Conservation (phyloP, 2,888 invertebrate genomes). For the Acleris laterana region DNA sequence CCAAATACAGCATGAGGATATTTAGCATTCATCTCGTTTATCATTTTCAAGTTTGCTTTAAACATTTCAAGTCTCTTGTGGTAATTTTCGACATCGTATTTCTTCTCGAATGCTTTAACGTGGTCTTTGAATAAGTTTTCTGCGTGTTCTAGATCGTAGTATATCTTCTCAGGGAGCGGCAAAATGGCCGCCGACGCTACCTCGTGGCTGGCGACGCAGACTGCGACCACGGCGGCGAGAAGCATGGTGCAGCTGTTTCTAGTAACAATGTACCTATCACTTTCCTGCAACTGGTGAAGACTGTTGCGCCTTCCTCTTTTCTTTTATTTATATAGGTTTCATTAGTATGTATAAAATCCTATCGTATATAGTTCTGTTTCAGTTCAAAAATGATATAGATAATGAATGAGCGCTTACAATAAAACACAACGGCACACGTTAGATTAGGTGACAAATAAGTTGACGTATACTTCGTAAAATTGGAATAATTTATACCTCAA, state of each 20-base stretch:
- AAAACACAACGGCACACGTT: no score
- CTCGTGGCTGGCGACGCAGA: not conserved
- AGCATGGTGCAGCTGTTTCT: not conserved
- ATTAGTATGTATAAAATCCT: no score
- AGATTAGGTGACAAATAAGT: no score
- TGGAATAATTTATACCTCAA: no score
- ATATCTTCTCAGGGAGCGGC: not conserved
- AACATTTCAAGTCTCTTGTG: constrained; percentile 9
- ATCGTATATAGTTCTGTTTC: no score
- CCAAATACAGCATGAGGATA: not conserved
- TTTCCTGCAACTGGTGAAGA: no score
- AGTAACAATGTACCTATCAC: no score
- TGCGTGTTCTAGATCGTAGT: not conserved
- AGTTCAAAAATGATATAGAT: no score
- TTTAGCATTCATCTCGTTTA: not conserved
- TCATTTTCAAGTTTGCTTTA: not conserved
- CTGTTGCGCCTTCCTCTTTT: no score
- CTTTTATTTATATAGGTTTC: no score
- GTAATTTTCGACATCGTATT: constrained; percentile 2
- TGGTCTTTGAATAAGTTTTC: not conserved
- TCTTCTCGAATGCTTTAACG: not conserved
- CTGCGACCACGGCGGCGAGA: not conserved
- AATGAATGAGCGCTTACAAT: no score
- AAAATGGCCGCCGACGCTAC: not conserved
- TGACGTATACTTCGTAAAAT: no score